Base-by-base conservation (phyloP, 1,140 invertebrate genomes). In the Battus philenor region DNA sequence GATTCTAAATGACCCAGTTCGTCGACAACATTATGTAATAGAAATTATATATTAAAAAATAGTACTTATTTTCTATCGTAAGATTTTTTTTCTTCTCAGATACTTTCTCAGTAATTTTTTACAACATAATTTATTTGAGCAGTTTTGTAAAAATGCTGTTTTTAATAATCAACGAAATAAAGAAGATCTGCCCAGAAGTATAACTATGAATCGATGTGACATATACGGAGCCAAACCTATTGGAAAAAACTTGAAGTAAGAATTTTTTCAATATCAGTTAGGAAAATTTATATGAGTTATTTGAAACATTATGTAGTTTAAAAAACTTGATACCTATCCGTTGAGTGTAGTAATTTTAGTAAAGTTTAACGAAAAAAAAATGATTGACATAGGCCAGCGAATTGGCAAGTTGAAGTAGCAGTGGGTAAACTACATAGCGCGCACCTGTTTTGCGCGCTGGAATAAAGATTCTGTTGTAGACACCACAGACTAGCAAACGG, bases 71-170 rank as follows among this genome's bases (percentile, higher is more conserved):
- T n/a, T n/a, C n/a, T n/a, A n/a, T n/a, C n/a, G n/a, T n/a, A n/a
- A n/a, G n/a, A n/a, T n/a, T 20, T 24, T 24, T 47, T 36, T 5
- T 44, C 11, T 30, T 67, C 78, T 9, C 76, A 93, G 92, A 62
- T 94, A 94, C 79, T 94, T 93, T 65, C 70, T 94, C 8, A 91
- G 90, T 51, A 89, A 86, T 50, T 89, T 94, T 44, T 62, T 94
- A 0, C 92, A 94, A 78, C 90, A 94, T 68, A 92, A 94, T 74
- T 86, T 95, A 24, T 93, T 93, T 64, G 88, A 91, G 59, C 87
- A 87, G 9, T 75, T 95, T n/a, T 95, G 94, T 65, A 83, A 88
- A 45, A 86, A 81, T 0, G 88, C 91, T 1, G 80, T 90, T 1
- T 89, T 90, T 33, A 90, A 89, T 2, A 87, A 87, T 2, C 50